Base-by-base conservation (phyloP, 1,140 invertebrate genomes). In the Eupristina koningsbergeri region DNA sequence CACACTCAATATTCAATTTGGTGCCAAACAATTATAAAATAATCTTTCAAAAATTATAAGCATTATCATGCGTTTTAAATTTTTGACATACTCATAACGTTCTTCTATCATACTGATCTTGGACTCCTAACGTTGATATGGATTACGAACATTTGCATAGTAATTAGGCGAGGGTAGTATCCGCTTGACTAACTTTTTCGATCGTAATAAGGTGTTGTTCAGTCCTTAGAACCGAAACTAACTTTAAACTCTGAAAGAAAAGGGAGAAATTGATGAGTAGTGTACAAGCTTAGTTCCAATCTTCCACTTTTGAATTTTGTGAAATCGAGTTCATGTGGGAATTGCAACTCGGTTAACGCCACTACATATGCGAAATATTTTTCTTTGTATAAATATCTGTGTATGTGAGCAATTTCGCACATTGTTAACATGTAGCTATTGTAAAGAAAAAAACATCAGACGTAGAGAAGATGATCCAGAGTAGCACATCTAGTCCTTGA, bases 181-280 rank as follows among this genome's bases (percentile, higher is more conserved):
- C 47, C 8, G 47, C 15, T 7, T 19, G 36, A 47, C 19, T 26
- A 34, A 41, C 22, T 31, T 47, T n/a, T 31, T 75, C 45, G 11
- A n/a, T 67, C 63, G 73, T 75, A n/a, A n/a, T 29, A n/a, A 45
- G 73, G 15, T 36, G 8, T 17, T 26, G 69, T 41, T 29, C 47
- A n/a, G 6, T 19, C 6, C n/a, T 36, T 0, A 13, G 3, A 39
- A 8, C 34, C 75, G n/a, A 75, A 79, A 80, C 86, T 87, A 87
- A 87, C 85, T 87, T 87, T 87, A 87, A 84, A 87, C 84, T 26
- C 64, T 77, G n/a, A n/a, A n/a, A n/a, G n/a, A n/a, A n/a, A 79
- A 31, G 31, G 31, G 31, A 71, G 39, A 36, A 53, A 58, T 45
- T 39, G 69, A 50, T 50, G 19, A 47, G n/a, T 31, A 9, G 71